A percentile compares a stretch with the other conserved stretches of the same genome.
These are phyloP conservation scores for Mesorhabditis spiculigera DNA, from an alignment of 2,888 invertebrate genomes.

Conservation along the genomic window DNA sequence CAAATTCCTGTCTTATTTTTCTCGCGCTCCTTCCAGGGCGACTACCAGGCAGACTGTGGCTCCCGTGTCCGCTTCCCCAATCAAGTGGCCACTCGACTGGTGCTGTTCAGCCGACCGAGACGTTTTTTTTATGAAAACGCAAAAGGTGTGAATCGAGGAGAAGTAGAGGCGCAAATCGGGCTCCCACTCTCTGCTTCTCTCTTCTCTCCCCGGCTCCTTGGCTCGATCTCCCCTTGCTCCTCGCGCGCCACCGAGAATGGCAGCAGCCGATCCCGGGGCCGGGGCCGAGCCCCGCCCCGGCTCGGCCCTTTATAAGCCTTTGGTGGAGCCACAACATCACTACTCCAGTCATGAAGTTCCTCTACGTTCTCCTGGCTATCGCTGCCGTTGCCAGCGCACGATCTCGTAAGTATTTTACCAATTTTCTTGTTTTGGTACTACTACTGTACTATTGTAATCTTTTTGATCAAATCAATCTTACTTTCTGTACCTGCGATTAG, in stretches of 20 bases:
- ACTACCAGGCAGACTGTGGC: too few relatives aligned
- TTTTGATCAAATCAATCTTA: background rate
- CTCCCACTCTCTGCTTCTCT: background rate
- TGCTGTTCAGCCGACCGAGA: too few relatives aligned
- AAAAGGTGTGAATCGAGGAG: too few relatives aligned
- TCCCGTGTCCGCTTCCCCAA: too few relatives aligned
- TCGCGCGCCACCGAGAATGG: background rate
- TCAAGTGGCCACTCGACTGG: too few relatives aligned
- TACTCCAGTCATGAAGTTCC: slow-evolving; percentile 1
- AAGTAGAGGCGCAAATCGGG: background rate
- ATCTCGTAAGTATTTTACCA: background rate
- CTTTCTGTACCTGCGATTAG: too few relatives aligned
- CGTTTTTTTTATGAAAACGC: too few relatives aligned
- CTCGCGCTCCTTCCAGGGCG: too few relatives aligned
- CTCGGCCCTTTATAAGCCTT: background rate
- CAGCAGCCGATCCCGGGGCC: background rate
- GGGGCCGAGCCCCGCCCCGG: slow-evolving; percentile 1
- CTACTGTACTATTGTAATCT: background rate
- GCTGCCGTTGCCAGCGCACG: slow-evolving; percentile 3
- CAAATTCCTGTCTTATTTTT: too few relatives aligned
- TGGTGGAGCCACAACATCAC: background rate
- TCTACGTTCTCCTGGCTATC: slow-evolving; percentile 2
- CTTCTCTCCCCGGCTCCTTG: background rate
- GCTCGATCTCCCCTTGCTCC: background rate
- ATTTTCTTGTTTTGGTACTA: background rate